Evolutionary conservation across 2,888 invertebrate species (phyloP).

Genomic region (Ptychoptera contaminata): DNA sequence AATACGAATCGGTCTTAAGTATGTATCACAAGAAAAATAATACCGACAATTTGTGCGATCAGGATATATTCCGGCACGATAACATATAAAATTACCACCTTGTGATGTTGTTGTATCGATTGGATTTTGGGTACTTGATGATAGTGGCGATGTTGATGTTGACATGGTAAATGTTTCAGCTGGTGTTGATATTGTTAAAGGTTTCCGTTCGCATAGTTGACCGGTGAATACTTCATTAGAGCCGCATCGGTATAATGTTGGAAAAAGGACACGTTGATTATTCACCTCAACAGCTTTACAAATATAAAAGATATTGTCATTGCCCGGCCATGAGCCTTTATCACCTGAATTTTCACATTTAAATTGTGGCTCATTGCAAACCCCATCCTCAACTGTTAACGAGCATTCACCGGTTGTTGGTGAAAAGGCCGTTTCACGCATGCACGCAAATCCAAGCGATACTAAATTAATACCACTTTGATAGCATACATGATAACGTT

Average conservation of each 20-base stretch:
- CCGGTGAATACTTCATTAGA: constrained; percentile 25
- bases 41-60: no score
- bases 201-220: constrained; percentile 12
- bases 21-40: no score
- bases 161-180: no score
- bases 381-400: constrained; percentile 16
- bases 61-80: no score
- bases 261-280: constrained; percentile 22
- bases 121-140: no score
- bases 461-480: constrained; percentile 21
- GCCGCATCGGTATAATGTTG: constrained; percentile 26
- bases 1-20: no score
- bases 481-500: constrained; percentile 30
- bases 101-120: no score
- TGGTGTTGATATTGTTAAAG: no score
- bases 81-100: no score
- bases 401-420: constrained; percentile 25
- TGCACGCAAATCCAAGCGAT: constrained; percentile 26
- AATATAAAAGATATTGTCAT: constrained; percentile 27
- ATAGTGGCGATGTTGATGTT: no score
- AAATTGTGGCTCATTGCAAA: constrained; percentile 22
- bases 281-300: constrained; percentile 25
- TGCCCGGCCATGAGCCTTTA: constrained; percentile 25
- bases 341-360: constrained; percentile 22
- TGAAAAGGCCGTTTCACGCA: constrained; percentile 24